Base-by-base conservation (phyloP, 1,140 invertebrate genomes). In the Drosophila teissieri region DNA sequence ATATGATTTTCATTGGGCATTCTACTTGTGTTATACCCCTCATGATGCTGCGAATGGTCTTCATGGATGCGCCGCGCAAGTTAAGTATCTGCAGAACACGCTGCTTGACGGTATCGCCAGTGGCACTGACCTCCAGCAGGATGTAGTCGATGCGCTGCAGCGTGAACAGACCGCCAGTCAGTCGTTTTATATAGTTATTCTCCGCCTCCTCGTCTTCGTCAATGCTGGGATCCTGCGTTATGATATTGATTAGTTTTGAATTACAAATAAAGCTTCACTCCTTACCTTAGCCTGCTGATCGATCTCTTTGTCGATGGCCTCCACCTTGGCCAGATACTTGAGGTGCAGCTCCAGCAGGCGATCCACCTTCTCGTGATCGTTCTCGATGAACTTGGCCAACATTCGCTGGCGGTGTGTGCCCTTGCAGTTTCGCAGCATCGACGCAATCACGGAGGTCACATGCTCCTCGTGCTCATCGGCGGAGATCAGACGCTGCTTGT, bases 331-430 rank as follows among this genome's bases (percentile, higher is more conserved):
- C 78, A 98, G 94, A 93, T 99, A 99, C 92, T 99, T 99, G 80
- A 99, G 98, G 93, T 99, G 98, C 45, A 99, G 93, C 92, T 99
- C 99, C 91, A 99, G 94, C 14, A 99, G 93, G 79, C 99, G 93
- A 91, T 99, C 99, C 0, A 99, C 97, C 94, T 99, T 99, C 93
- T 99, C 99, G 84, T 98, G 96, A 93, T 99, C 98, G 92, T 99
- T 99, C 94, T 99, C 99, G 1, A 96, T 97, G 92, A 99, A 99
- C 94, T 99, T 99, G 77, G 96, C 96, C 8, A 99, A 91, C 31
- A 99, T 93, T 56, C 99, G 93, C 90, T 98, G 96, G 37, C 97
- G 93, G 76, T 99, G 98, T 34, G 96, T 95, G 8, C 97, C 97
- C 88, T 96, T 96, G 91, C 97, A 98, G 90, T 99, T 98, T 61